These are phyloP conservation scores for Euura lappo DNA, from an alignment of 1,140 invertebrate species.

Conservation along the genomic window DNA sequence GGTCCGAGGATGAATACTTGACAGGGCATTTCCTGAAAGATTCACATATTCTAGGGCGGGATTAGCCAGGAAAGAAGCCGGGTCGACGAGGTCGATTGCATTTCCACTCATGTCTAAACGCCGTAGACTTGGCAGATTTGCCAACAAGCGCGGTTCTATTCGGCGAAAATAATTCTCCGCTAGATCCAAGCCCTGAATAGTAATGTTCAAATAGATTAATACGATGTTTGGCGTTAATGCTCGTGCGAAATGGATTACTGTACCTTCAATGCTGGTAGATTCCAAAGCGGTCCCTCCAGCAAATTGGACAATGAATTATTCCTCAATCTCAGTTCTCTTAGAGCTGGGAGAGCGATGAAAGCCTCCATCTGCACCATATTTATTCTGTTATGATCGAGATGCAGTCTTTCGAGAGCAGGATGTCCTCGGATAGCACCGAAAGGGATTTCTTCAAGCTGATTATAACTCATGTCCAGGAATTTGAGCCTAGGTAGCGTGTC, in stretches of 20 bases:
- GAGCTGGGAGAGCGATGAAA: constrained; percentile 79
- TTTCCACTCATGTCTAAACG: constrained; percentile 83
- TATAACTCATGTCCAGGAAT: constrained; percentile 78
- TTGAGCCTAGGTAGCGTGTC: constrained; percentile 78
- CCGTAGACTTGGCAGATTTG: constrained; percentile 76
- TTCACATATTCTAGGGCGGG: constrained; percentile 79
- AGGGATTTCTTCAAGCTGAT: constrained; percentile 76
- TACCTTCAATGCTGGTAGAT: constrained; percentile 79
- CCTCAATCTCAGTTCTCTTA: constrained; percentile 78
- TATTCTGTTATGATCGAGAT: constrained; percentile 81
- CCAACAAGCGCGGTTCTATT: constrained; percentile 73
- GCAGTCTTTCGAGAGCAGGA: constrained; percentile 77
- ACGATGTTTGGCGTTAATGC: background rate
- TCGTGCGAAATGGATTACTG: constrained; percentile 23
- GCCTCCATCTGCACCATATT: constrained; percentile 76
- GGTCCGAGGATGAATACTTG: constrained; percentile 72
- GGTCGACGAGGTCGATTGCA: constrained; percentile 72
- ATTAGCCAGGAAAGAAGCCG: constrained; percentile 74
- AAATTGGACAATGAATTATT: constrained; percentile 77
- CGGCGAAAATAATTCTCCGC: constrained; percentile 77
- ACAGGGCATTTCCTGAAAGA: constrained; percentile 75
- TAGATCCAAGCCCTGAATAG: constrained; percentile 73
- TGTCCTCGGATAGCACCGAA: constrained; percentile 78
- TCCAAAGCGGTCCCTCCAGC: constrained; percentile 76
- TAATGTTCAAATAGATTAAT: constrained; percentile 9